Base-by-base conservation (phyloP, 2,113 vertebrate species). In the Zeus faber region DNA sequence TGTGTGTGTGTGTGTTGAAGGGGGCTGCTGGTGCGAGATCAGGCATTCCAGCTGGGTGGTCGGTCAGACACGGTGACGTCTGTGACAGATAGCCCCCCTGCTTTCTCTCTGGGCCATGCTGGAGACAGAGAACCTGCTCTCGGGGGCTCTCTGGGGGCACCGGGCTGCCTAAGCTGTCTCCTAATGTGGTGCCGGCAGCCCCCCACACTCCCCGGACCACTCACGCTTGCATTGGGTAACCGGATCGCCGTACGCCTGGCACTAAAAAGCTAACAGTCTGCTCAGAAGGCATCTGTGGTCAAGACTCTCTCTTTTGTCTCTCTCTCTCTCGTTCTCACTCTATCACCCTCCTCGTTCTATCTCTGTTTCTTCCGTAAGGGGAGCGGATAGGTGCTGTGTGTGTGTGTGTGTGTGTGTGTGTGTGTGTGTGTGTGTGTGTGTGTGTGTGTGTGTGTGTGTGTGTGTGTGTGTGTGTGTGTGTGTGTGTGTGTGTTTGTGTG, bases 161-260 rank as follows among this genome's bases (percentile, higher is more conserved):
- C 53, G 48, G 17, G 41, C 20, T 79, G 82, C 88, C 79, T 89
- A 80, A 72, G 81, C 77, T 89, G 79, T 85, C 86, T 88, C 26
- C 84, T 87, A 91, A 91, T 66, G 77, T 69, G 20, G 73, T 66
- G 72, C 79, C 81, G 83, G 67, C 65, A 88, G 90, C 81, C 69
- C 60, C 68, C 60, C 70, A 72, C 8, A 26, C 24, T 49, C 67
- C 83, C 70, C 58, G 80, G 79, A 83, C 25, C 65, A 9, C 31
- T 81, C 76, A 55, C 73, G 85, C 85, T 89, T 86, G 89, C 79
- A 61, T 77, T 66, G 76, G 85, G 90, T 93, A 93, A 95, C 82
- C 80, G 86, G 89, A 94, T 92, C 90, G 85, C 80, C 67, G 73
- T 81, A 72, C 80, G 56, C 47, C 31, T 62, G 59, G 78, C 5